These are phyloP conservation scores for Drosophila athabasca DNA, from an alignment of 1,140 invertebrate species.

Conservation along the genomic window DNA sequence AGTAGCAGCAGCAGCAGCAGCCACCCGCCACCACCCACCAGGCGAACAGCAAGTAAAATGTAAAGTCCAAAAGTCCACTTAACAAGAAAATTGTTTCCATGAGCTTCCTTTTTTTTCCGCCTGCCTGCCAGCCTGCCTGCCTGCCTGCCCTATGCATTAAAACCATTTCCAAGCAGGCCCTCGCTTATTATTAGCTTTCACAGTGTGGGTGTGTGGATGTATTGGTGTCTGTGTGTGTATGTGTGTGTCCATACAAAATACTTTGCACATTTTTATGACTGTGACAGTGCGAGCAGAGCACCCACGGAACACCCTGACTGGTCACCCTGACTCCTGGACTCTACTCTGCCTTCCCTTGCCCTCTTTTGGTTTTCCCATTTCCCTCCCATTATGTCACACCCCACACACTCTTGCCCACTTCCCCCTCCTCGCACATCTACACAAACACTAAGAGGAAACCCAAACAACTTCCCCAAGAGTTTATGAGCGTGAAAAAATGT, in stretches of 20 bases:
- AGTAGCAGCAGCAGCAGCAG: constrained; percentile 18
- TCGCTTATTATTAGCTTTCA: constrained; percentile 49
- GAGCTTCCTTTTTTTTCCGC: constrained; percentile 27
- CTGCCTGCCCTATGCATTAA: constrained; percentile 52
- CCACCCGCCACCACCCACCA: too few relatives aligned
- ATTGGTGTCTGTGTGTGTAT: background rate
- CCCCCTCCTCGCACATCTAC: background rate
- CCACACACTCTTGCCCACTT: background rate
- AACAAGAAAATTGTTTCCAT: constrained; percentile 64
- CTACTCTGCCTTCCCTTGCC: background rate
- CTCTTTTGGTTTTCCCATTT: constrained; percentile 14
- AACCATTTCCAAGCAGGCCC: constrained; percentile 45
- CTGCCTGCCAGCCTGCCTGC: background rate
- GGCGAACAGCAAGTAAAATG: constrained; percentile 25
- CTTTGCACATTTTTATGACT: constrained; percentile 72
- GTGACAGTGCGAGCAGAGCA: constrained; percentile 33
- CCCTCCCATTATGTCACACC: constrained; percentile 34
- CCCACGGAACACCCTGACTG: background rate
- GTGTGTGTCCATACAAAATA: constrained; percentile 42
- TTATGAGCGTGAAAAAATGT: constrained; percentile 67
- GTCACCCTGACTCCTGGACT: constrained; percentile 11
- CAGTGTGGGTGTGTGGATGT: constrained; percentile 20
- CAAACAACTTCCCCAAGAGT: constrained; percentile 63
- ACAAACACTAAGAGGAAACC: constrained; percentile 7
- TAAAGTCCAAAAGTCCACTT: constrained; percentile 61